Percentiles rank a stretch among this genome's conserved stretches.
phyloP scores from a whole-genome alignment of 2,888 invertebrate genomes.

The Nemoura dubitans region DNA sequence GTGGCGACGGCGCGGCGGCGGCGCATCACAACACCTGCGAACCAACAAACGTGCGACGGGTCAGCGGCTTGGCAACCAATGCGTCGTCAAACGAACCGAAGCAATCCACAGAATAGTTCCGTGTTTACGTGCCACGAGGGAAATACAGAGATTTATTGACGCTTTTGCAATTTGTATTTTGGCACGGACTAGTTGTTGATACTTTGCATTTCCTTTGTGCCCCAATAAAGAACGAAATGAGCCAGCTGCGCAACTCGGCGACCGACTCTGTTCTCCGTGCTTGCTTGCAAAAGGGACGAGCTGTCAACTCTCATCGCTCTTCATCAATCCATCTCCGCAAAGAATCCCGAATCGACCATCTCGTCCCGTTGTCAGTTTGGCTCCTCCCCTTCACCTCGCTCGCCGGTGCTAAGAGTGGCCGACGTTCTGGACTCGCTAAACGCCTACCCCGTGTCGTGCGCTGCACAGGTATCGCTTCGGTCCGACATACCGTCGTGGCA shows the following conservation, averaged over 20 bases:
- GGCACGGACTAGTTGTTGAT: too few relatives aligned
- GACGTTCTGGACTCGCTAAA: not conserved
- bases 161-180: too few relatives aligned
- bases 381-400: not conserved
- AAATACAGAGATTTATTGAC: not conserved
- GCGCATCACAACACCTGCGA: constrained; percentile 17
- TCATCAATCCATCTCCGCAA: not conserved
- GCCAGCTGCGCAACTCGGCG: too few relatives aligned
- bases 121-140: not conserved
- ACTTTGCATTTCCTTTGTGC: not conserved
- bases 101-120: not conserved
- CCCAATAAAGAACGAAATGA: not conserved
- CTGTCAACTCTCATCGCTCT: not conserved
- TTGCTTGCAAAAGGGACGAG: too few relatives aligned
- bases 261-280: too few relatives aligned
- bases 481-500: not conserved
- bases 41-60: not conserved
- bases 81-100: not conserved
- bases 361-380: not conserved
- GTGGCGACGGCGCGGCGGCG: not conserved
- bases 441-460: not conserved
- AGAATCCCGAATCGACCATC: not conserved
- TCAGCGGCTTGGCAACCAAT: not conserved
- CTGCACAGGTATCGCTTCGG: too few relatives aligned
- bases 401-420: not conserved